Conservation (phyloP, 2,888 invertebrate species). For the Biston stratarius region DNA sequence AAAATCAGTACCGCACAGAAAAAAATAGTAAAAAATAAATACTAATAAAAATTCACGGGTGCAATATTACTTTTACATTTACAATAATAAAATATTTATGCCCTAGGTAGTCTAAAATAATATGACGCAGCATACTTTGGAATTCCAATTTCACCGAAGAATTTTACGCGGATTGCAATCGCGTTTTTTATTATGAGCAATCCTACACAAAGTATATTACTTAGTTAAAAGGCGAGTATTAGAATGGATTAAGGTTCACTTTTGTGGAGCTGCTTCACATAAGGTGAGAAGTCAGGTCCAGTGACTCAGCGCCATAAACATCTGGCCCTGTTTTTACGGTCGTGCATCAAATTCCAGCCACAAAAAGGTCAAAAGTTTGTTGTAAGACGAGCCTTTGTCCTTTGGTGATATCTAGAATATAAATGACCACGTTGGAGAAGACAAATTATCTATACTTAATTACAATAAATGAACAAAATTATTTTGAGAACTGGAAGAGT, state of each 20-base stretch:
- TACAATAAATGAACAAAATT: neutral
- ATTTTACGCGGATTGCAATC: slow-evolving; percentile 33
- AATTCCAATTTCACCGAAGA: slow-evolving; percentile 15
- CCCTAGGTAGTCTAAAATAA: neutral
- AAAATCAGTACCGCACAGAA: too few species aligned
- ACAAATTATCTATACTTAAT: slow-evolving; percentile 20
- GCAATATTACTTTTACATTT: too few species aligned
- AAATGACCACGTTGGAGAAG: slow-evolving; percentile 39
- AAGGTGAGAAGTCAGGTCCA: slow-evolving; percentile 51
- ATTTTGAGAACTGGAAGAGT: too few species aligned
- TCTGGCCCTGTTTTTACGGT: slow-evolving; percentile 67
- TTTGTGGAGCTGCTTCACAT: slow-evolving; percentile 14
- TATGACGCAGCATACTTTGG: slow-evolving; percentile 4
- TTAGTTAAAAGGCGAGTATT: slow-evolving; percentile 24
- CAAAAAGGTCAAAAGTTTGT: slow-evolving; percentile 61
- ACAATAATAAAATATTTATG: neutral
- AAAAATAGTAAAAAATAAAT: too few species aligned
- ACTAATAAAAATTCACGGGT: too few species aligned
- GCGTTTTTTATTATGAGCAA: slow-evolving; percentile 32
- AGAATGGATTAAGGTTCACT: slow-evolving; percentile 28
- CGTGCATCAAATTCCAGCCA: slow-evolving; percentile 60
- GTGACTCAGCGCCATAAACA: slow-evolving; percentile 76
- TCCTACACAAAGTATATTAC: slow-evolving; percentile 20
- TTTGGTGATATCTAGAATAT: slow-evolving; percentile 40
- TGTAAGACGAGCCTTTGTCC: slow-evolving; percentile 40